Conservation (phyloP, 2,888 invertebrate genomes). For the Trachelus tabidus region DNA sequence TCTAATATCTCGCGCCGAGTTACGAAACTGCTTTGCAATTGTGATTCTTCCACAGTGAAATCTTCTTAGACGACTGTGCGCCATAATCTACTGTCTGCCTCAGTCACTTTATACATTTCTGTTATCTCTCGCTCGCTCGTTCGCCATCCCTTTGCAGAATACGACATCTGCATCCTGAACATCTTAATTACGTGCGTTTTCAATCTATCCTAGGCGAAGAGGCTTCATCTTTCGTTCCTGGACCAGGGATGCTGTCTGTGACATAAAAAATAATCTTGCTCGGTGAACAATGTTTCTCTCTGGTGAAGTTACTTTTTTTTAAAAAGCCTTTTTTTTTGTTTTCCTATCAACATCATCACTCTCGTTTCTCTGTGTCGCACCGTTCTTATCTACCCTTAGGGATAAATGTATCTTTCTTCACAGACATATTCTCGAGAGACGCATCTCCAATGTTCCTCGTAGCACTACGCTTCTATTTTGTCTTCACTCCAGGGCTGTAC, state of each 20-base stretch:
- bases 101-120: slow-evolving; percentile 12
- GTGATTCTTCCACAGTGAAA: slow-evolving; percentile 45
- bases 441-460: too few relatives aligned
- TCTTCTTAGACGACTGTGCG: slow-evolving; percentile 24
- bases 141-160: not conserved
- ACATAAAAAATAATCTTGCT: too few relatives aligned
- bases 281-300: not conserved
- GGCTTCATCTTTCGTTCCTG: too few relatives aligned
- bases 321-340: not conserved
- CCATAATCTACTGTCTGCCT: slow-evolving; percentile 16
- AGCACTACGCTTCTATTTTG: too few relatives aligned
- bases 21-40: slow-evolving; percentile 52
- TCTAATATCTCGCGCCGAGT: slow-evolving; percentile 46
- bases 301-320: not conserved
- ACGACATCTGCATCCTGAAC: too few relatives aligned
- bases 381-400: not conserved
- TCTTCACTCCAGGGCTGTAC: too few relatives aligned
- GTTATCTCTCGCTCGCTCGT: slow-evolving; percentile 12
- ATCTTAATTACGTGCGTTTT: too few relatives aligned
- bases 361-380: not conserved
- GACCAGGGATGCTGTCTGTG: too few relatives aligned
- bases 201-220: too few relatives aligned
- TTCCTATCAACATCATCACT: not conserved
- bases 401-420: too few relatives aligned
- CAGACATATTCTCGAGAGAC: too few relatives aligned